These are phyloP conservation scores for Macrochelys suwanniensis DNA, from an alignment of 2,797 vertebrate genomes.

Conservation along the genomic window DNA sequence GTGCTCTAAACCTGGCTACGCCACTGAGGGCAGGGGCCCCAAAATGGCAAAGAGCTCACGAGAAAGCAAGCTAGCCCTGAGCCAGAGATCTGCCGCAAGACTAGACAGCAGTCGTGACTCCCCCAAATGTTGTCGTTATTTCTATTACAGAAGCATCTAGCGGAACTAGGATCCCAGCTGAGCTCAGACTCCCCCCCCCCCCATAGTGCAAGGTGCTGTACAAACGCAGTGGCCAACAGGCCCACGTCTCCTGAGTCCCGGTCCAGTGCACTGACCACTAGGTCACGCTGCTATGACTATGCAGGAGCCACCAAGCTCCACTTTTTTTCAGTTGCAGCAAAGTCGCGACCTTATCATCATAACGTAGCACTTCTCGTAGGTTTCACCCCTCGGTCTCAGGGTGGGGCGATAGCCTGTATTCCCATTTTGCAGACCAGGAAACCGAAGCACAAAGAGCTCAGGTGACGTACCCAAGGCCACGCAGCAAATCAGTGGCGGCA, in stretches of 20 bases:
- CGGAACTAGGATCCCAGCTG: background rate
- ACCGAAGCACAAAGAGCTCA: rapidly evolving
- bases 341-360: background rate
- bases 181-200: too few species aligned
- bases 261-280: rapidly evolving
- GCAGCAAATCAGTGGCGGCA: background rate
- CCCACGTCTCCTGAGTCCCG: background rate
- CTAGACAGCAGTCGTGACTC: background rate
- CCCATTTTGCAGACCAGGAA: rapidly evolving
- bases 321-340: background rate
- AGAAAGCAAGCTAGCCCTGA: background rate
- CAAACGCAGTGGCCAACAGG: background rate
- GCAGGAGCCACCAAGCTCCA: background rate
- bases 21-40: background rate
- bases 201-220: background rate
- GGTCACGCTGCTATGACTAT: rapidly evolving
- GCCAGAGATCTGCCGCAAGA: background rate
- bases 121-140: rapidly evolving
- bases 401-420: rapidly evolving
- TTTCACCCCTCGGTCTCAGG: background rate
- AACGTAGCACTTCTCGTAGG: background rate
- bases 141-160: background rate
- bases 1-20: too few species aligned
- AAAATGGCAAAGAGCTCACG: background rate
- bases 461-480: background rate